phyloP scores from a whole-genome alignment of 1,140 invertebrate species.

The Trinorchestia longiramus region DNA sequence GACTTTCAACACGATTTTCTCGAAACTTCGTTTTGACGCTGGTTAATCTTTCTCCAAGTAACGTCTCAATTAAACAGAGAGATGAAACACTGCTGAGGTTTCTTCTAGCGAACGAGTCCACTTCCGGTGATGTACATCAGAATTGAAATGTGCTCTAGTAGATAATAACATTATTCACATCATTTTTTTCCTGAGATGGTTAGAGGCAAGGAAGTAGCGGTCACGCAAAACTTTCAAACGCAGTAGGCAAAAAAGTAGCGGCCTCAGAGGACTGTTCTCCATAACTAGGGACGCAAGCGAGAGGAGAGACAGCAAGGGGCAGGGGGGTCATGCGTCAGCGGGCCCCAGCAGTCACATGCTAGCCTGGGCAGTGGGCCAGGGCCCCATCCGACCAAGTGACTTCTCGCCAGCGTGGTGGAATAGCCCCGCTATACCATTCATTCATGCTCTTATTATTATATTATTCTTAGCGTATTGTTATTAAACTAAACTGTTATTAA shows the following conservation, averaged over 20 bases:
- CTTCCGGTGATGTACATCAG: no score
- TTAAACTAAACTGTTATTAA: no score
- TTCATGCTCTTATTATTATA: background rate
- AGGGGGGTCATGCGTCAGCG: background rate
- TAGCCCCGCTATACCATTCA: background rate
- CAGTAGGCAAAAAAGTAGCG: background rate
- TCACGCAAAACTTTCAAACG: background rate
- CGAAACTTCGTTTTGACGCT: no score
- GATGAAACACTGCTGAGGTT: no score
- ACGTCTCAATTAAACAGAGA: no score
- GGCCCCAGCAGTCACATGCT: slow-evolving; percentile 29
- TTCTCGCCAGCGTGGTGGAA: background rate
- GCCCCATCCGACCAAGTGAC: background rate
- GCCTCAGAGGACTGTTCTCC: background rate
- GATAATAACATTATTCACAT: no score
- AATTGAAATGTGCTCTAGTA: no score
- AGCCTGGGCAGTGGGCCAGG: background rate
- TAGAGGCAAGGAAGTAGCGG: background rate
- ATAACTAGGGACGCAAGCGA: background rate
- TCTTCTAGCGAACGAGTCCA: no score
- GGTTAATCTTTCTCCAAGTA: no score
- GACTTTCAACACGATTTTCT: no score
- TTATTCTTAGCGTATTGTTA: no score
- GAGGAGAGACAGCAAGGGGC: background rate
- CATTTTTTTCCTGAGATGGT: no score